A percentile compares a stretch with the other conserved stretches of the same genome.
Conservation (phyloP, 2,888 invertebrate genomes). For the Cyaniris semiargus region DNA sequence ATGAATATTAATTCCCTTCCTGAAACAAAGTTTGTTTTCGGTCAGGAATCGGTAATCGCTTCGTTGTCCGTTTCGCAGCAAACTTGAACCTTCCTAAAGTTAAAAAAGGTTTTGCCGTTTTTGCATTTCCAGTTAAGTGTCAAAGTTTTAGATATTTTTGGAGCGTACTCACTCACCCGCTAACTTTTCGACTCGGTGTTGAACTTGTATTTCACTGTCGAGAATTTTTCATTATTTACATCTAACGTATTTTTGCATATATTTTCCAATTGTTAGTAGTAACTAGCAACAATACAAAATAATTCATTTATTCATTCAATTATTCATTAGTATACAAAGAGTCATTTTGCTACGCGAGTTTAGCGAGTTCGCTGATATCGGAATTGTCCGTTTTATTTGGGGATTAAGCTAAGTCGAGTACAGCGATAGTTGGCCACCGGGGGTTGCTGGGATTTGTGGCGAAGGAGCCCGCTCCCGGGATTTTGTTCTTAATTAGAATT, state of each 20-base stretch:
- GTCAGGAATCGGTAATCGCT: conserved; percentile 71
- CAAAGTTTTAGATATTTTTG: conserved; percentile 26
- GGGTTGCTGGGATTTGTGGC: conserved; percentile 39
- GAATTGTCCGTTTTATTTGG: conserved; percentile 37
- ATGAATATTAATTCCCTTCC: conserved; percentile 78
- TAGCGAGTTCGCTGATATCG: conserved; percentile 25
- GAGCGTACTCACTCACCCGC: background rate
- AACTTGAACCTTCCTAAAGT: conserved; percentile 59
- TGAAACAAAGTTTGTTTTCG: conserved; percentile 74
- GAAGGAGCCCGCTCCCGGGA: conserved; percentile 36
- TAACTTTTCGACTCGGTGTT: background rate
- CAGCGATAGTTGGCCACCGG: conserved; percentile 36
- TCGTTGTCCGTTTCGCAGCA: conserved; percentile 63
- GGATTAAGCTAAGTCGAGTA: conserved; percentile 39
- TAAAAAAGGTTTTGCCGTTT: conserved; percentile 48
- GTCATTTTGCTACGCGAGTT: background rate
- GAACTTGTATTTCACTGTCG: background rate
- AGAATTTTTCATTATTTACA: background rate
- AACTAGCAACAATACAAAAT: conserved; percentile 1
- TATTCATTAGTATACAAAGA: background rate
- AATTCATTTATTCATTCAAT: no score
- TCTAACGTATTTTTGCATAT: background rate
- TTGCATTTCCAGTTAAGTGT: conserved; percentile 41
- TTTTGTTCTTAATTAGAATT: conserved; percentile 41
- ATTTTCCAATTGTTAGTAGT: no score